Evolutionary conservation across 2,888 invertebrate species (phyloP).

Genomic region (Agrilus mali): DNA sequence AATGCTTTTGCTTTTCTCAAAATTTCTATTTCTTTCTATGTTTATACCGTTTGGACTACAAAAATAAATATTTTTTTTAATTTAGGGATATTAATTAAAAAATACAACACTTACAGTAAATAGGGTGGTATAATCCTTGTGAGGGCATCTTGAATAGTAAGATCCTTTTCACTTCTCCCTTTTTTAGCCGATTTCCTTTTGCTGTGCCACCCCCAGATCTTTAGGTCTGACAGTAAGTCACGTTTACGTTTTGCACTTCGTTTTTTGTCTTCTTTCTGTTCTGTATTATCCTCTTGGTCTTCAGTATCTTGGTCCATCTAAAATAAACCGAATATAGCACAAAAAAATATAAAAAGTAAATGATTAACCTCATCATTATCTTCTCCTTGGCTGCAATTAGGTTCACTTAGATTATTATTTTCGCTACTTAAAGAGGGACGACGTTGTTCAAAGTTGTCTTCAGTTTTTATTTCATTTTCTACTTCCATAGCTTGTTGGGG

Average conservation of each 20-base stretch:
- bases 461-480: constrained; percentile 26
- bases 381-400: constrained; percentile 28
- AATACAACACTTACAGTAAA: constrained; percentile 34
- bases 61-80: constrained; percentile 2
- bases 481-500: constrained; percentile 33
- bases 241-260: constrained; percentile 46
- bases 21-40: constrained; percentile 10
- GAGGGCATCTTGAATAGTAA: constrained; percentile 55
- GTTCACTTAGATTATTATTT: constrained; percentile 24
- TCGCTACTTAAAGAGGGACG: constrained; percentile 29
- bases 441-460: constrained; percentile 19
- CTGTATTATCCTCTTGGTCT: constrained; percentile 27
- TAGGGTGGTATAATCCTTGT: constrained; percentile 50
- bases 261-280: constrained; percentile 22
- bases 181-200: constrained; percentile 43
- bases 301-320: constrained; percentile 29
- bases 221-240: constrained; percentile 57
- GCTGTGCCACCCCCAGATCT: constrained; percentile 69
- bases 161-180: constrained; percentile 44
- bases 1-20: constrained; percentile 6
- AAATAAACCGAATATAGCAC: constrained; percentile 9
- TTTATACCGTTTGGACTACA: constrained; percentile 25
- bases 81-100: no score
- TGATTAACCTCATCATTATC: constrained; percentile 27
- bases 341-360: background rate